Conservation (phyloP, 1,140 invertebrate species). For the Thaumatotibia leucotreta region DNA sequence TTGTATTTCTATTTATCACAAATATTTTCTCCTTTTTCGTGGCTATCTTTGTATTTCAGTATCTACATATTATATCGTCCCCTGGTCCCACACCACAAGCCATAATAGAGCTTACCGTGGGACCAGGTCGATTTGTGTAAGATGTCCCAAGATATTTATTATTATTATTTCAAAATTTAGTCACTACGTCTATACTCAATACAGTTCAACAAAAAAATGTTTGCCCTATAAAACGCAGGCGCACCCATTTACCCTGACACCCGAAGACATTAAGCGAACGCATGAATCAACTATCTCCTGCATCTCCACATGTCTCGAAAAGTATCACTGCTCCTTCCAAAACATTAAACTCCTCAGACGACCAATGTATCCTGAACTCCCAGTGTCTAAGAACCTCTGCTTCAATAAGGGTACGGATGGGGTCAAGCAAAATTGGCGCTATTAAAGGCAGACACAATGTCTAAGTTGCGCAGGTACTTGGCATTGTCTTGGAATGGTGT, state of each 20-base stretch:
- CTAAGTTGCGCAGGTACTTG: slow-evolving; percentile 5
- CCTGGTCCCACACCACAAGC: no score
- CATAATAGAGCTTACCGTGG: no score
- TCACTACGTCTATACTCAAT: no score
- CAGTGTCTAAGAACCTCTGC: background rate
- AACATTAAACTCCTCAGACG: background rate
- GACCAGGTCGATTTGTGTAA: no score
- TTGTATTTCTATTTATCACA: no score
- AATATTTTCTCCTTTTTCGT: no score
- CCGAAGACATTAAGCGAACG: background rate
- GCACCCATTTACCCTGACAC: background rate
- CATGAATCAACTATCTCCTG: background rate
- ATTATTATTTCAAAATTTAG: no score
- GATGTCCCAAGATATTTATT: no score
- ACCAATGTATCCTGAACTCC: background rate
- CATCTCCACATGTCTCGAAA: background rate
- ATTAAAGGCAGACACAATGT: slow-evolving; percentile 11
- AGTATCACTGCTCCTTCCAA: background rate
- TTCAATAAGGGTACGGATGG: background rate
- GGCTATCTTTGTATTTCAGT: no score
- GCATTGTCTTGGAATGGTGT: background rate
- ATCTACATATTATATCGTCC: no score
- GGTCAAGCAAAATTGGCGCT: background rate
- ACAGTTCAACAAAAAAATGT: no score
- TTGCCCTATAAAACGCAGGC: background rate